Evolutionary conservation across 2,113 vertebrate genomes (phyloP).

Genomic region (Vulpes vulpes): DNA sequence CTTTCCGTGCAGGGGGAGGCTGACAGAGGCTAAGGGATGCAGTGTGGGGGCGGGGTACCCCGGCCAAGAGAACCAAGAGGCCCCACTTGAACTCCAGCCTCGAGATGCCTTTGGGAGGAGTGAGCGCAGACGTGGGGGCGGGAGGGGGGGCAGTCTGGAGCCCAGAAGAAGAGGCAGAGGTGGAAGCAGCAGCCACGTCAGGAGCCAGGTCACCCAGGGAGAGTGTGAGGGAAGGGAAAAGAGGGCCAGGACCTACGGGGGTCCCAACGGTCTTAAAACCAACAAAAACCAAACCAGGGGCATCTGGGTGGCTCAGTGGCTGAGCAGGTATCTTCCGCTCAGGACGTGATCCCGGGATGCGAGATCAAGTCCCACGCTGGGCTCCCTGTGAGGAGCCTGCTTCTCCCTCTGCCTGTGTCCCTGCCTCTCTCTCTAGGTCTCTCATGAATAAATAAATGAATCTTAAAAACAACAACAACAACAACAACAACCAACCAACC

Average conservation of each 20-base stretch:
- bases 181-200: background rate
- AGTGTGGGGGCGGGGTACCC: background rate
- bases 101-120: background rate
- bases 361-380: no score
- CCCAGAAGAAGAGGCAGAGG: background rate
- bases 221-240: background rate
- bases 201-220: background rate
- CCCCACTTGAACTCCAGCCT: fast-evolving
- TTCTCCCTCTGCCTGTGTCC: no score
- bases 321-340: no score
- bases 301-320: no score
- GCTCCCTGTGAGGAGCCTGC: no score
- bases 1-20: background rate
- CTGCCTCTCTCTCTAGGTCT: no score
- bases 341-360: no score
- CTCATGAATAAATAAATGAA: no score
- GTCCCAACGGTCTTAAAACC: background rate
- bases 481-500: background rate
- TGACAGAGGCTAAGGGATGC: background rate
- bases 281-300: background rate
- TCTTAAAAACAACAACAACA: background rate
- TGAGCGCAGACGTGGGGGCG: background rate
- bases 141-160: background rate
- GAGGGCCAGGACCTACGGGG: background rate
- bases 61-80: background rate